phyloP scores from a whole-genome alignment of 2,113 vertebrate species.

The Zapus hudsonius region DNA sequence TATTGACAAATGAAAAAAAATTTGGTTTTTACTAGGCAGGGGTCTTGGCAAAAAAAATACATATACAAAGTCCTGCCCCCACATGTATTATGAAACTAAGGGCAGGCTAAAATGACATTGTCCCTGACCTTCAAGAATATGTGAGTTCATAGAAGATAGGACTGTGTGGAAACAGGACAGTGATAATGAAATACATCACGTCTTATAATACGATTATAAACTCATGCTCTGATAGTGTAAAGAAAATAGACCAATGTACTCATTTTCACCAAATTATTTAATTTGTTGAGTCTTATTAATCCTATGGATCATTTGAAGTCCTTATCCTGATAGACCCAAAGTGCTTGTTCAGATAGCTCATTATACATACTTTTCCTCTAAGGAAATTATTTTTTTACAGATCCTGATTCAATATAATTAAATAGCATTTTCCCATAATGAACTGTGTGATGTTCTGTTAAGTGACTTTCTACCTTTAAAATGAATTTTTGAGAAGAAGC shows the following conservation, averaged over 20 bases:
- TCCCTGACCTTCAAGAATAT: rapidly evolving
- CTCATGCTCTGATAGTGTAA: background rate
- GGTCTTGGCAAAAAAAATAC: background rate
- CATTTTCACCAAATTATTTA: conserved; percentile 19
- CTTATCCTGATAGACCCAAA: conserved; percentile 20
- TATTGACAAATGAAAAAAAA: background rate
- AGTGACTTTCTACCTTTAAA: conserved; percentile 68
- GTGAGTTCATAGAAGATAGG: background rate
- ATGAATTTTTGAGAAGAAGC: conserved; percentile 66
- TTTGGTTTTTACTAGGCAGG: background rate
- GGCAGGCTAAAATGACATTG: background rate
- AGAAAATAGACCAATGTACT: conserved; percentile 13
- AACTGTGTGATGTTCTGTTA: conserved; percentile 59
- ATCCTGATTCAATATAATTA: conserved; percentile 66
- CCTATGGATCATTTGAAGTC: conserved; percentile 16
- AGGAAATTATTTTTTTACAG: conserved; percentile 27
- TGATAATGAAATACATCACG: background rate
- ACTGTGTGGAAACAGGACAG: background rate
- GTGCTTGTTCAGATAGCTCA: conserved; percentile 53
- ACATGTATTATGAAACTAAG: background rate
- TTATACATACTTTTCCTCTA: background rate
- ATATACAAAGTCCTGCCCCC: background rate
- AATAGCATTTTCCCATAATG: conserved; percentile 60
- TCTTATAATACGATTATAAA: conserved; percentile 13
- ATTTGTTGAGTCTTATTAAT: conserved; percentile 53